Conservation (phyloP, 2,113 vertebrate species). For the Salvelinus fontinalis region DNA sequence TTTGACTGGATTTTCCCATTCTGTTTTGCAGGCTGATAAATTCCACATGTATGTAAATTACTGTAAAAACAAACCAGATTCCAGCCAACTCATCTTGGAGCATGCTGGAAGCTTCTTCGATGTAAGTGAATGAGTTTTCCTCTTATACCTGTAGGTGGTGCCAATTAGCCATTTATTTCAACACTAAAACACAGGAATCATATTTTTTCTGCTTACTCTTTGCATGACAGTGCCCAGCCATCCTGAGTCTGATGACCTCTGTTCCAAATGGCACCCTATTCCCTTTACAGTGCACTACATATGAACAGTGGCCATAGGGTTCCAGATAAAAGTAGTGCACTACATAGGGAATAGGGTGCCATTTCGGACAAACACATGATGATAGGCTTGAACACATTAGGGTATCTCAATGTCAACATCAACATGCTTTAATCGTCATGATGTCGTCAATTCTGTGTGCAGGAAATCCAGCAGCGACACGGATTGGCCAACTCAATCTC, state of each 20-base stretch:
- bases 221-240: no score
- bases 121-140: slow-evolving; percentile 73
- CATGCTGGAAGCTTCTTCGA: slow-evolving; percentile 95
- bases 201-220: no score
- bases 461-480: slow-evolving; percentile 97
- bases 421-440: neutral
- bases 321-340: no score
- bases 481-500: slow-evolving; percentile 96
- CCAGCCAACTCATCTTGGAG: slow-evolving; percentile 95
- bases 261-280: no score
- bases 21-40: slow-evolving; percentile 90
- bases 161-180: slow-evolving; percentile 3
- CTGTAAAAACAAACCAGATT: slow-evolving; percentile 99
- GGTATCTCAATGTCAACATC: no score
- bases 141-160: slow-evolving; percentile 47
- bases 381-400: no score
- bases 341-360: no score
- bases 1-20: slow-evolving; percentile 4
- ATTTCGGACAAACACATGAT: no score
- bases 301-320: no score
- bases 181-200: no score
- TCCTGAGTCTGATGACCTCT: no score
- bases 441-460: slow-evolving; percentile 30
- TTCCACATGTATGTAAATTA: slow-evolving; percentile 99
- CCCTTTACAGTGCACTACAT: no score